Percentiles rank a stretch among this genome's conserved stretches.
Evolutionary conservation across 2,797 vertebrate species (phyloP).

Genomic region (Sebastes elongatus): DNA sequence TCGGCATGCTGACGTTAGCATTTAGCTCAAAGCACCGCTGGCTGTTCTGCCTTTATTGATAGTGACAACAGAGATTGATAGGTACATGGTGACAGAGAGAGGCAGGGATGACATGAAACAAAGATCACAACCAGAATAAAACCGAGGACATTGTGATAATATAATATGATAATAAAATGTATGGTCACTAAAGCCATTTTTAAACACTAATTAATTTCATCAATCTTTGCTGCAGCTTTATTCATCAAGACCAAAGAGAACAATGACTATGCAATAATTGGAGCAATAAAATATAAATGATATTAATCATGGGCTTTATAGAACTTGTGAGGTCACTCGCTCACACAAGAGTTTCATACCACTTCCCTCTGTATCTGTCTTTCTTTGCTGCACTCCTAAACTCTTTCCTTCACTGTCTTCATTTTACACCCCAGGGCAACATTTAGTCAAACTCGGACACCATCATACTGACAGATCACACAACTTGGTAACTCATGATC

Average conservation of each 20-base stretch:
- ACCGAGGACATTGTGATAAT: background rate
- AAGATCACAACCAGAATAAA: background rate
- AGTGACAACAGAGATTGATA: background rate
- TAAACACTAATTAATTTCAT: background rate
- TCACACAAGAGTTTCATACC: background rate
- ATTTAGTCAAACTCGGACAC: constrained; percentile 32
- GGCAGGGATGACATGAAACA: background rate
- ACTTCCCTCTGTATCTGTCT: background rate
- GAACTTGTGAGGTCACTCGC: background rate
- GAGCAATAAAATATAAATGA: background rate
- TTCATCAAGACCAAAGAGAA: background rate
- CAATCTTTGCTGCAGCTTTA: background rate
- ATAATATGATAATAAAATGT: background rate
- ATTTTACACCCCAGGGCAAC: constrained; percentile 19
- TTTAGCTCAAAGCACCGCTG: background rate
- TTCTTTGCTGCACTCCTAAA: background rate
- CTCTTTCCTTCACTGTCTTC: background rate
- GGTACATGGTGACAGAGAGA: background rate
- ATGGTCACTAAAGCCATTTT: background rate
- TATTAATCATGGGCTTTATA: background rate
- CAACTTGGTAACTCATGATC: constrained; percentile 17
- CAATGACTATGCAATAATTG: background rate
- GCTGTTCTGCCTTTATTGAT: background rate
- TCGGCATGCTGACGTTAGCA: background rate
- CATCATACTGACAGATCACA: constrained; percentile 42